Percentiles rank a stretch among this genome's conserved stretches.
phyloP scores from a whole-genome alignment of 1,140 invertebrate species.

The Conus ventricosus region DNA sequence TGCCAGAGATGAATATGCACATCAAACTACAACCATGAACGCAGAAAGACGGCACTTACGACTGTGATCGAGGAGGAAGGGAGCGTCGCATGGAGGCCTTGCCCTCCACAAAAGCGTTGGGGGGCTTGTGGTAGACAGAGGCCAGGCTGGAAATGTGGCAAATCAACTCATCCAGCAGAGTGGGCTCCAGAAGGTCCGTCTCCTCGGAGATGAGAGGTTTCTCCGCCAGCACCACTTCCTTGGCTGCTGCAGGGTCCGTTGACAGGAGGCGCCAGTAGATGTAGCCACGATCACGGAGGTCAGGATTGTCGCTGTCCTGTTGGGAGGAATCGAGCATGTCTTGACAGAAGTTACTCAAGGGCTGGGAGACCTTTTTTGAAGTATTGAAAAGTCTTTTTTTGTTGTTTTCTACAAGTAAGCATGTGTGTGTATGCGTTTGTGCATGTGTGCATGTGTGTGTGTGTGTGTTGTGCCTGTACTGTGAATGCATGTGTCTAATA shows the following conservation, averaged over 20 bases:
- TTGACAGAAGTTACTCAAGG: too few species aligned
- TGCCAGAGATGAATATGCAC: too few species aligned
- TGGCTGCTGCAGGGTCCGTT: conserved; percentile 98
- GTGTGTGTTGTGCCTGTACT: too few species aligned
- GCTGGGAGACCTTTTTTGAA: too few species aligned
- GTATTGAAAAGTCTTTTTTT: too few species aligned
- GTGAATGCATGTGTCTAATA: too few species aligned
- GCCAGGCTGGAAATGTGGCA: conserved; percentile 99
- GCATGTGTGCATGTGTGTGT: too few species aligned
- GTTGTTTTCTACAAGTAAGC: too few species aligned
- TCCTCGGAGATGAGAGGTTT: conserved; percentile 99
- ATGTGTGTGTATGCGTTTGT: too few species aligned
- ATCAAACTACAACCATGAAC: not conserved
- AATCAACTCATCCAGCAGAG: conserved; percentile 97
- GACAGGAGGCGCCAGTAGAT: conserved; percentile 99
- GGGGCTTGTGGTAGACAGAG: conserved; percentile 99
- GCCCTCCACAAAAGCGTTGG: conserved; percentile 98
- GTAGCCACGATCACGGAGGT: conserved; percentile 97
- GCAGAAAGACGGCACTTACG: conserved; percentile 55
- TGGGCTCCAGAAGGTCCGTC: conserved; percentile 98
- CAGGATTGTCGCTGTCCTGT: conserved; percentile 98
- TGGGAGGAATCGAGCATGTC: too few species aligned
- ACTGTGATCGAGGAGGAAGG: conserved; percentile 66
- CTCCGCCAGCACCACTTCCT: conserved; percentile 98
- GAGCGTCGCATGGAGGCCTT: conserved; percentile 64